A percentile compares a stretch with the other conserved stretches of the same genome.
These are phyloP conservation scores for Polyommatus icarus DNA, from an alignment of 2,888 invertebrate species.

Conservation along the genomic window DNA sequence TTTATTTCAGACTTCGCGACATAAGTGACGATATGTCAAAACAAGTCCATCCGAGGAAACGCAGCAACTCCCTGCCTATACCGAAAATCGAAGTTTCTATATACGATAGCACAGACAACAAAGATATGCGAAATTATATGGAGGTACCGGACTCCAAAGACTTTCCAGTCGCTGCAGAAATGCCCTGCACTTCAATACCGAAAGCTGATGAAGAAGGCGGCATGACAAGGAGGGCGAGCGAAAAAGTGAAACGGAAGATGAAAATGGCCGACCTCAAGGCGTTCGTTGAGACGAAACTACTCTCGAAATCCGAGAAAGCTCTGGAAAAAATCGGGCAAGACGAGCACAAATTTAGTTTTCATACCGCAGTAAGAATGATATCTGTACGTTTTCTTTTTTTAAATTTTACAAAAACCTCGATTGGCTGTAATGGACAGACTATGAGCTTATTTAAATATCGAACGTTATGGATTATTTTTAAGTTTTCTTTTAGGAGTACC, in stretches of 20 bases:
- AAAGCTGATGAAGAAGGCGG: conserved; percentile 66
- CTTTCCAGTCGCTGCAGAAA: conserved; percentile 82
- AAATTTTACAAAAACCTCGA: conserved; percentile 1
- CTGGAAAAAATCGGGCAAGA: conserved; percentile 93
- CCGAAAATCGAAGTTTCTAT: conserved; percentile 95
- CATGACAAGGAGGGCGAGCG: conserved; percentile 85
- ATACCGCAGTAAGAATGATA: conserved; percentile 82
- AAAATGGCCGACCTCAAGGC: conserved; percentile 95
- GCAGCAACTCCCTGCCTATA: conserved; percentile 96
- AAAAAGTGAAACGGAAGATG: conserved; percentile 91
- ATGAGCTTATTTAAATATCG: conserved; percentile 28
- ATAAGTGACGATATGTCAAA: conserved; percentile 91
- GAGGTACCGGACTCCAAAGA: conserved; percentile 88
- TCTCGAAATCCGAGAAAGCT: conserved; percentile 95
- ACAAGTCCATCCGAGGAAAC: conserved; percentile 88
- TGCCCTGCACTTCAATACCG: conserved; percentile 55
- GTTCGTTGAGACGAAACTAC: conserved; percentile 94
- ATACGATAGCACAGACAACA: conserved; percentile 88
- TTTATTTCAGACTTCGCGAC: conserved; percentile 85
- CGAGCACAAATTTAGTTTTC: conserved; percentile 81
- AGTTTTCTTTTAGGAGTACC: conserved; percentile 83
- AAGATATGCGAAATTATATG: conserved; percentile 86
- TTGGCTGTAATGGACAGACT: conserved; percentile 38
- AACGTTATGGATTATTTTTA: conserved; percentile 30
- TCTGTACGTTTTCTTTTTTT: conserved; percentile 65